Evolutionary conservation across 2,888 invertebrate genomes (phyloP).

Genomic region (Pterostichus madidus): DNA sequence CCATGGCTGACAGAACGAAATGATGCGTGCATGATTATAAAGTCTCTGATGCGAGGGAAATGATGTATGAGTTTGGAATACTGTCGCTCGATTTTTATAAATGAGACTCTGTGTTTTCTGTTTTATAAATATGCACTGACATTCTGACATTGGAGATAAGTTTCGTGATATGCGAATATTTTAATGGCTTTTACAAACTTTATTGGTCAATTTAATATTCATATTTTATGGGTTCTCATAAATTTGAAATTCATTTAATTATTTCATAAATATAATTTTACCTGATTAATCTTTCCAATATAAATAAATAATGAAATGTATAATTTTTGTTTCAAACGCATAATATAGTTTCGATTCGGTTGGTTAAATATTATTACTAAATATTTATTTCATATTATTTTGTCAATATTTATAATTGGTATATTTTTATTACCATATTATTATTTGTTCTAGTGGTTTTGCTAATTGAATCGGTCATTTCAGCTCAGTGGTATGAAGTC

Average conservation of each 20-base stretch:
- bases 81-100: background rate
- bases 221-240: too few relatives aligned
- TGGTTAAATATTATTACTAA: constrained; percentile 7
- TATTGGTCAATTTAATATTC: too few relatives aligned
- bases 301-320: too few relatives aligned
- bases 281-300: too few relatives aligned
- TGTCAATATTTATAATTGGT: constrained; percentile 26
- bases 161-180: background rate
- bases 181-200: background rate
- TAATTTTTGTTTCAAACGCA: background rate
- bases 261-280: background rate
- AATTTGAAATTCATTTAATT: too few relatives aligned
- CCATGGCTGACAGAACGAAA: constrained; percentile 24
- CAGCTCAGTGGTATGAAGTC: too few relatives aligned
- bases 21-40: constrained; percentile 58
- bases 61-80: constrained; percentile 28
- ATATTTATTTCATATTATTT: constrained; percentile 33
- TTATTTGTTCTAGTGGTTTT: constrained; percentile 21
- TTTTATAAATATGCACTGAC: constrained; percentile 14
- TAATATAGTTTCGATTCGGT: constrained; percentile 12
- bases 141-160: background rate
- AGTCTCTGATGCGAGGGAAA: constrained; percentile 2
- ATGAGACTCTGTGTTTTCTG: constrained; percentile 8
- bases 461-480: background rate
- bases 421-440: constrained; percentile 15